phyloP scores from a whole-genome alignment of 2,888 invertebrate species.

The Aelia acuminata region DNA sequence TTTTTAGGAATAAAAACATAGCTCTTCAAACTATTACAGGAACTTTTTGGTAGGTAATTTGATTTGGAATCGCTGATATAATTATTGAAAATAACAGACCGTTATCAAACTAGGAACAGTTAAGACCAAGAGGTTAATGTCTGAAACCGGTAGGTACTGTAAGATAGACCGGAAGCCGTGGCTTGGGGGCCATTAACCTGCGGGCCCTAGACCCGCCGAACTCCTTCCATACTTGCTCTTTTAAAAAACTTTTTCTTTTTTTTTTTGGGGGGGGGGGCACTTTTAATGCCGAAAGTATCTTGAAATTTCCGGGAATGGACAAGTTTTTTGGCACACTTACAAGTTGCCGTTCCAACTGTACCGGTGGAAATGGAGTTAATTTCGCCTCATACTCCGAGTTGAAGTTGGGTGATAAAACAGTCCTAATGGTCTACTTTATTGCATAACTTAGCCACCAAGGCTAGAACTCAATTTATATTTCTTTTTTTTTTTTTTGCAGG shows the following conservation, averaged over 20 bases:
- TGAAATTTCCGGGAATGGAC: constrained; percentile 38
- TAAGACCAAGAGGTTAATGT: background rate
- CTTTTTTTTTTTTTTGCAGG: background rate
- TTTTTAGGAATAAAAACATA: too few relatives aligned
- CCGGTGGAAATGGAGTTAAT: constrained; percentile 34
- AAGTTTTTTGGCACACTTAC: constrained; percentile 50
- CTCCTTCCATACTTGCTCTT: background rate
- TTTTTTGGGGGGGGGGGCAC: background rate
- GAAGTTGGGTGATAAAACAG: constrained; percentile 42
- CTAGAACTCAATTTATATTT: background rate
- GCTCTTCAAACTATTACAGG: too few relatives aligned
- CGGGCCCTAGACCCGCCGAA: background rate
- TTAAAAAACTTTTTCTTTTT: constrained; percentile 27
- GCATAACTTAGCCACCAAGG: background rate
- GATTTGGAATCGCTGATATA: too few relatives aligned
- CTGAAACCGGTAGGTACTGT: background rate
- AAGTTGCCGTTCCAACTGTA: constrained; percentile 12
- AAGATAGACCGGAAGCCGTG: background rate
- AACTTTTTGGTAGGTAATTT: too few relatives aligned
- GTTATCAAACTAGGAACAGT: background rate
- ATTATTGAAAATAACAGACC: background rate
- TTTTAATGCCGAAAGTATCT: constrained; percentile 42
- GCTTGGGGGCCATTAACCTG: background rate
- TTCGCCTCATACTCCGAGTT: constrained; percentile 2
- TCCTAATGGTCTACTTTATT: constrained; percentile 43